Base-by-base conservation (phyloP, 2,888 invertebrate genomes). In the Erebia aethiops region DNA sequence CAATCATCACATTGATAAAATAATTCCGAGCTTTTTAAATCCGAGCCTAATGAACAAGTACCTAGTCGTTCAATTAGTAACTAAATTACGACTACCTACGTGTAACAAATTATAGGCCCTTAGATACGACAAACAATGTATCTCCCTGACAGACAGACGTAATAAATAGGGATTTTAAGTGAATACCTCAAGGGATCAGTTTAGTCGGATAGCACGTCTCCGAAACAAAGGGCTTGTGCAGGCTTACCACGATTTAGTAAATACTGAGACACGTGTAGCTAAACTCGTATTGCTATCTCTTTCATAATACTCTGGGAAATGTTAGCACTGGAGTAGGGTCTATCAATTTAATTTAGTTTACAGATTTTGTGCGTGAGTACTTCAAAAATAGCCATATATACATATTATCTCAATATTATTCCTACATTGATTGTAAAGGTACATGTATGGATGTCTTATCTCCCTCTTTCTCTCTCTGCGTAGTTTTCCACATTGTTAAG, bases 101-200 rank as follows among this genome's bases (percentile, higher is more conserved):
- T 70, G 67, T 74, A 67, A 57, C 71, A 73, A 72, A 75, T 35
- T 35, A 35, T 70, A 67, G 51, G 65, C 49, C 64, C 67, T 71
- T 77, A 77, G 77, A 77, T 77, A 67, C 70, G 66, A 70, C 58
- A 66, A 69, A 76, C 72, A 71, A 64, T 74, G 75, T 71, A 71
- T 70, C 70, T 51, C 68, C 51, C 64, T 71, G 79, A 77, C 77
- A 46, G 68, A 65, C 73, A 66, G 73, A 75, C 78, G 79, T 80
- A 79, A 79, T 80, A 82, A 81, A 84, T 82, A 81, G 80, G 79
- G 80, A 79, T 81, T 26, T 82, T 81, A 82, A 81, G 81, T 77
- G 80, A 78, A 77, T 77, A 74, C 79, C 80, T 80, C 80, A 83
- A 81, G 78, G 78, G 81, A 79, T 73, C 75, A 72, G 75, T 75